Evolutionary conservation across 2,797 vertebrate species (phyloP).

Genomic region (Sphaeramia orbicularis): DNA sequence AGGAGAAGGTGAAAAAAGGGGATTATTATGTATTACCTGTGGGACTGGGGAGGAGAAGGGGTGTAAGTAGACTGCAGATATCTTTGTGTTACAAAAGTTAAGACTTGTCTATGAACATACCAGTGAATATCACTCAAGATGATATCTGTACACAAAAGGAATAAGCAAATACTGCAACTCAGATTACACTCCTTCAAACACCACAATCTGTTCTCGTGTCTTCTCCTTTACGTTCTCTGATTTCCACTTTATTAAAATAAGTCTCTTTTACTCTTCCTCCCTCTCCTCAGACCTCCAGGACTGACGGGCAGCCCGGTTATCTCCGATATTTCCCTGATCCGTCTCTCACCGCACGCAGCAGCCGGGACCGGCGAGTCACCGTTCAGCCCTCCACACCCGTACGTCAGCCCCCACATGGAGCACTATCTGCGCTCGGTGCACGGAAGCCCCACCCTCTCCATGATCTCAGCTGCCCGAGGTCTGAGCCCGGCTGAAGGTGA

Average conservation of each 20-base stretch:
- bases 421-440: conserved; percentile 97
- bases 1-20: conserved; percentile 64
- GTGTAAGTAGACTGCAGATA: conserved; percentile 44
- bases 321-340: conserved; percentile 96
- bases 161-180: conserved; percentile 27
- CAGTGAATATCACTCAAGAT: conserved; percentile 31
- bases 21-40: conserved; percentile 73
- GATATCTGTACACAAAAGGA: conserved; percentile 27
- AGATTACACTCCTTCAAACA: neutral
- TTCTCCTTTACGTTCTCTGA: neutral
- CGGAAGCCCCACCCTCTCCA: conserved; percentile 94
- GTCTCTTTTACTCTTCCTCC: neutral
- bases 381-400: conserved; percentile 91
- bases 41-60: conserved; percentile 37
- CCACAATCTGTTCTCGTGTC: neutral
- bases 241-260: neutral
- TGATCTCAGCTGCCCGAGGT: conserved; percentile 95
- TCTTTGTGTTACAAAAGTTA: conserved; percentile 42
- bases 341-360: conserved; percentile 90
- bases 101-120: conserved; percentile 53
- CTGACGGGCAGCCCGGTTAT: conserved; percentile 94
- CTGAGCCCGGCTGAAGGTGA: conserved; percentile 96
- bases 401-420: conserved; percentile 96
- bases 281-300: conserved; percentile 88
- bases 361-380: conserved; percentile 88